Evolutionary conservation across 2,797 vertebrate genomes (phyloP), one percentile per base, ranked within the genome.

Genomic region (Hyperoplus immaculatus): DNA sequence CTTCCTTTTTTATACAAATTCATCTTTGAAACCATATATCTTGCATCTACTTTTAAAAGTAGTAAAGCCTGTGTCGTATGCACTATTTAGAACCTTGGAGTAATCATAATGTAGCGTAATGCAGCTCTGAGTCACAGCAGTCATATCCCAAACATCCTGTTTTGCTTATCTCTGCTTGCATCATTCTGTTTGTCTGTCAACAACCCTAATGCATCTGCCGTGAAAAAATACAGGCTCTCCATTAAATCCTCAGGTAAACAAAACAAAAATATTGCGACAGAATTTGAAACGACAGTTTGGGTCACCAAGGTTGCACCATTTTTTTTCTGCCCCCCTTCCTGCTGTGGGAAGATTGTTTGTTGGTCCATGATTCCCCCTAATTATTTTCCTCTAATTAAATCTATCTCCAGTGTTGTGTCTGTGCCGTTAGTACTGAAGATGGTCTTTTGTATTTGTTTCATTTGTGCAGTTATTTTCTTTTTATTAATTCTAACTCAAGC

Each of bases 191-290:
- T 15, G 62, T 62, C 45, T 57, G 7, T 39, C 51, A 13, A 5
- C 21, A 21, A 59, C 39, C n/a, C 8, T 63, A 55, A 54, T 45
- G 3, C 29, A 42, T 13, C 13, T 21, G 51, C 14, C 29, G 67
- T 49, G 2, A 45, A 36, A 46, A 18, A 39, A 21, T 45, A 29
- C 43, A 63, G 5, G 12, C 0, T 21, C 36, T 9, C 59, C 39
- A 54, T 80, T 74, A 75, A 65, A 75, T 57, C 54, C 50, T 65
- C 69, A 78, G 54, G 72, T 73, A 83, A 83, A 83, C 56, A 78
- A 51, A 83, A 38, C 3, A 13, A 1, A 69, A 42, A n/a, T n/a
- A 9, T 5, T 53, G 47, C n/a, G 75, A 61, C 49, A 11, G 57
- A 39, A 43, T 61, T 64, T 38, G 6, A 72, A 60, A 13, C 45